Base-by-base conservation (phyloP, 2,113 vertebrate species). In the Podiceps cristatus region DNA sequence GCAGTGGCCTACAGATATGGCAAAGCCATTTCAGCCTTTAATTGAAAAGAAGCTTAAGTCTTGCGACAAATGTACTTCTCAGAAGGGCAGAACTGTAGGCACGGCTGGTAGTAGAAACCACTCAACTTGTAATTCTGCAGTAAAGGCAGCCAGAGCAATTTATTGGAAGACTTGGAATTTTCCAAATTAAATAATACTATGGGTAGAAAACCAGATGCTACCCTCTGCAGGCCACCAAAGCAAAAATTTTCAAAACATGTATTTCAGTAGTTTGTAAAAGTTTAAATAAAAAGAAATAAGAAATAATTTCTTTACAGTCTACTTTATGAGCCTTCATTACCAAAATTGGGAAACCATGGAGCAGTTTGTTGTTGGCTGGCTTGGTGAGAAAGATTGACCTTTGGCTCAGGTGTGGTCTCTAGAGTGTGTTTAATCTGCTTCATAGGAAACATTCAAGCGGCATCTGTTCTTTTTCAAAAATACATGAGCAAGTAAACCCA, bases 401-500 rank as follows among this genome's bases (percentile, higher is more conserved):
- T 89, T 82, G 17, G n/a, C 45, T 88, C 73, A 90, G 37, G 63
- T 78, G 50, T 66, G 13, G 23, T 86, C 88, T 96, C 85, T 28
- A 52, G 74, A 91, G 87, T 47, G 19, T 63, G n/a, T 71, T 97
- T 89, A 96, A 84, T 87, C 81, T 90, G n/a, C 76, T 80, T 94
- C 74, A 67, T 14, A 92, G 55, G 81, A 95, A 96, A 92, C 73
- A 60, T 40, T 76, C 66, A 91, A 96, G 58, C 92, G 96, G 96
- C 81, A 94, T 83, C 91, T 97, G 91, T 82, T 97, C 81, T 96
- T 83, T 94, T 88, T 94, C 75, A 97, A 96, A 98, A 87, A 90
- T 53, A 93, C 49, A 78, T 33, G 56, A 95, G 85, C 33, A 88
- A 90, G 81, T 74, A 91, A 90, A 82, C 22, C n/a, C 27, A 94